A percentile compares a stretch with the other conserved stretches of the same genome.
These are phyloP conservation scores for Gasterosteus aculeatus DNA, from an alignment of 2,113 vertebrate genomes.

Conservation along the genomic window DNA sequence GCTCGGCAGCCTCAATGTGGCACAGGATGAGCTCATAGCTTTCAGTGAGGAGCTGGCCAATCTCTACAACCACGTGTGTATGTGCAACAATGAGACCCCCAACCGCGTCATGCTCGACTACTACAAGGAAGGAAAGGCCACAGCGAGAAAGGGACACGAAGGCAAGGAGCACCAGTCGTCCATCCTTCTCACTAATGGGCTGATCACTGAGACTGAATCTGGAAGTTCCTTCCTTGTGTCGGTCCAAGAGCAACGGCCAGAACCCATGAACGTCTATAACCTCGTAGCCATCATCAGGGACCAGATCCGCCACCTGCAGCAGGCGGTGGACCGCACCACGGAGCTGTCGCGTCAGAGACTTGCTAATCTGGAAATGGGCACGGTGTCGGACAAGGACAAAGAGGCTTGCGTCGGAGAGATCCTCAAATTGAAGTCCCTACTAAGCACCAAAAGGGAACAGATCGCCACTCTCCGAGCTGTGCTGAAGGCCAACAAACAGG, in stretches of 20 bases:
- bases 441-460: slow-evolving; percentile 98
- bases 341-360: slow-evolving; percentile 93
- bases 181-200: slow-evolving; percentile 85
- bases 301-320: slow-evolving; percentile 96
- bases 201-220: slow-evolving; percentile 77
- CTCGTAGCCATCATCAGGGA: slow-evolving; percentile 96
- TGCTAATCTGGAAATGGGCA: slow-evolving; percentile 90
- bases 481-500: slow-evolving; percentile 99
- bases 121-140: slow-evolving; percentile 92
- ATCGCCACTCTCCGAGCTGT: slow-evolving; percentile 97
- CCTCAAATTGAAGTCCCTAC: slow-evolving; percentile 94
- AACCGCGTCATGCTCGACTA: slow-evolving; percentile 98
- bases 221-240: slow-evolving; percentile 77
- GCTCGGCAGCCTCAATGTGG: slow-evolving; percentile 91
- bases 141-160: slow-evolving; percentile 78
- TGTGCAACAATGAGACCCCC: slow-evolving; percentile 99
- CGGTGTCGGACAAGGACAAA: slow-evolving; percentile 92
- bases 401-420: slow-evolving; percentile 96
- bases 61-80: slow-evolving; percentile 97
- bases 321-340: slow-evolving; percentile 94
- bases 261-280: slow-evolving; percentile 95
- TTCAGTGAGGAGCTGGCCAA: slow-evolving; percentile 98
- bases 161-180: slow-evolving; percentile 81
- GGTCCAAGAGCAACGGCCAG: slow-evolving; percentile 78
- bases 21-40: slow-evolving; percentile 94